Conservation (phyloP, 2,113 vertebrate species). For the Brachyhypopomus gauderio region DNA sequence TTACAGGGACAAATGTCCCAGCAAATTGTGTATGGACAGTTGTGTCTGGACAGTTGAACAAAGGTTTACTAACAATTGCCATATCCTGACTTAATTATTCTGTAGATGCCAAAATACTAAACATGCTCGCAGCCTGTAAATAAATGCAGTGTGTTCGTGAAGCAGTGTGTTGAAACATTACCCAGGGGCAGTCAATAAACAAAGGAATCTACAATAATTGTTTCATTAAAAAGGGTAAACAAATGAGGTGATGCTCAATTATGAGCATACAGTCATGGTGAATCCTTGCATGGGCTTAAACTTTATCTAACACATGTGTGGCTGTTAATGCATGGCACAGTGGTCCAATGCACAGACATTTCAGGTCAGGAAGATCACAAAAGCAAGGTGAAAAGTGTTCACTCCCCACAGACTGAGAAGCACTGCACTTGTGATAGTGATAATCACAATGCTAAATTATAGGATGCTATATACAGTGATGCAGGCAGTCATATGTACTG, state of each 20-base stretch:
- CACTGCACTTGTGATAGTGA: constrained; percentile 41
- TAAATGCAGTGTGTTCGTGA: background rate
- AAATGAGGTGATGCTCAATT: constrained; percentile 43
- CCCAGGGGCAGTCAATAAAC: constrained; percentile 50
- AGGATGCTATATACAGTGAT: constrained; percentile 28
- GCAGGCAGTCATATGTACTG: background rate
- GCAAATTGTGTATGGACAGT: no score
- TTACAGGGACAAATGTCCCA: no score
- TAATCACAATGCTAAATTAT: constrained; percentile 37
- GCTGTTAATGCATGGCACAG: constrained; percentile 54
- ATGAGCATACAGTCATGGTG: background rate
- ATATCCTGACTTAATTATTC: no score
- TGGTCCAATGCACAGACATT: constrained; percentile 12
- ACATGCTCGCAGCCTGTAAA: background rate
- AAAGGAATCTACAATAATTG: constrained; percentile 36
- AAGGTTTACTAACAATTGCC: no score
- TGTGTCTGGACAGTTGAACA: no score
- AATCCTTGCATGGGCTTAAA: background rate
- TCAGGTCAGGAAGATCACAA: constrained; percentile 59
- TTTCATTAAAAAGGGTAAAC: constrained; percentile 39
- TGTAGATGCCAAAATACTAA: no score
- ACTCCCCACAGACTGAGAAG: constrained; percentile 36
- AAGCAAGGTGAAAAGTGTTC: constrained; percentile 60
- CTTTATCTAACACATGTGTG: background rate
- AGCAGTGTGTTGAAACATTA: constrained; percentile 21